phyloP scores from a whole-genome alignment of 2,888 invertebrate species.

The Atethmia centrago region DNA sequence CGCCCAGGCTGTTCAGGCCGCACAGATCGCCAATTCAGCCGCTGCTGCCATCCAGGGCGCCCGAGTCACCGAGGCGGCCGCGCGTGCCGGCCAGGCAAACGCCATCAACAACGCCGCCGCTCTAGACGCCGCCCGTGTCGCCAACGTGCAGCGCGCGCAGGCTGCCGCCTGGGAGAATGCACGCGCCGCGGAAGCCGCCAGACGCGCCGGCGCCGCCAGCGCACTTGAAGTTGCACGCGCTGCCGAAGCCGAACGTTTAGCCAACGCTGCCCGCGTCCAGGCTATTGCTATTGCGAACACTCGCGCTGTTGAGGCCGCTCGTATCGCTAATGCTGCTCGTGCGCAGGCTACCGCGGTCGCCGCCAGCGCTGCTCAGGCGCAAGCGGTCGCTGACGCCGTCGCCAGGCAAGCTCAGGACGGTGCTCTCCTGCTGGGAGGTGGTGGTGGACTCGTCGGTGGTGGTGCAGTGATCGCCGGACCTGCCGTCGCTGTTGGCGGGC shows the following conservation, averaged over 20 bases:
- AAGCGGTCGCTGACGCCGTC: conserved; percentile 68
- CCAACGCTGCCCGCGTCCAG: conserved; percentile 85
- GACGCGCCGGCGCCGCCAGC: conserved; percentile 73
- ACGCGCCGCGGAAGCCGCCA: conserved; percentile 84
- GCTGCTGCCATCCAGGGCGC: conserved; percentile 87
- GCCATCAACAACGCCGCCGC: conserved; percentile 87
- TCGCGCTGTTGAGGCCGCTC: conserved; percentile 85
- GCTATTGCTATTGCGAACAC: conserved; percentile 86
- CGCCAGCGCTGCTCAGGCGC: conserved; percentile 67
- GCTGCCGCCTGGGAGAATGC: conserved; percentile 87
- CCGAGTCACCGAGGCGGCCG: conserved; percentile 84
- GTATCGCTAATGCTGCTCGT: conserved; percentile 79
- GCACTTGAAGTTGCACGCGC: conserved; percentile 68
- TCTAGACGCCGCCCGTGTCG: conserved; percentile 83
- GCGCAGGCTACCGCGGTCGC: conserved; percentile 67
- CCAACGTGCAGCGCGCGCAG: conserved; percentile 85
- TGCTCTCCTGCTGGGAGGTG: conserved; percentile 78
- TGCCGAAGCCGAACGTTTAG: conserved; percentile 74
- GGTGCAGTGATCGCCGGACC: conserved; percentile 57
- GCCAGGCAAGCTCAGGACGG: conserved; percentile 81
- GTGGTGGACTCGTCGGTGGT: conserved; percentile 54
- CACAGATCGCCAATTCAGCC: conserved; percentile 85
- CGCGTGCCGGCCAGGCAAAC: conserved; percentile 83
- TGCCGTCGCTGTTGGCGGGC: conserved; percentile 66
- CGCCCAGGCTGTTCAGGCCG: conserved; percentile 85